Percentiles rank a stretch among this genome's conserved stretches.
These are phyloP conservation scores for Aurelia sp. DNA, from an alignment of 30 jellyfish, hydroid and myxozoan species.

Conservation along the genomic window DNA sequence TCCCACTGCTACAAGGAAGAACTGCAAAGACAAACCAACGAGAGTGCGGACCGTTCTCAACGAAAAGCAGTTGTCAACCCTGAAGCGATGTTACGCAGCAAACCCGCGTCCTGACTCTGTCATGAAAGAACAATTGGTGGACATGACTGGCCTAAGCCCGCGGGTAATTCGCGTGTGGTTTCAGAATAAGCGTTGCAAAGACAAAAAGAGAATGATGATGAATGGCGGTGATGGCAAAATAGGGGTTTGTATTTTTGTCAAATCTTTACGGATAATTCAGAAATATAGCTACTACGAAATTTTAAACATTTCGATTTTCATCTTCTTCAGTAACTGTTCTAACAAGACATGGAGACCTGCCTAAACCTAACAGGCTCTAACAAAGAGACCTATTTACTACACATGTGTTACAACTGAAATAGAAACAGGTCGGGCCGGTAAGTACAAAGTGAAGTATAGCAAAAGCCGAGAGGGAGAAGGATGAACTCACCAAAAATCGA, in stretches of 20 bases:
- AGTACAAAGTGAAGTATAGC: too few relatives aligned
- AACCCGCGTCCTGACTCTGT: conserved; percentile 93
- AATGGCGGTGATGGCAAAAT: conserved; percentile 38
- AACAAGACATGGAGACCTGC: too few relatives aligned
- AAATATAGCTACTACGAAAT: too few relatives aligned
- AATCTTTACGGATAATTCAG: too few relatives aligned
- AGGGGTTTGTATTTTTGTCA: conserved; percentile 26
- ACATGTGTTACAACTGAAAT: too few relatives aligned
- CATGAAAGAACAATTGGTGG: conserved; percentile 84
- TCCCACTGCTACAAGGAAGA: conserved; percentile 25
- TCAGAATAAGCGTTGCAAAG: conserved; percentile 92
- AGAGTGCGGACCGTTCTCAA: conserved; percentile 87
- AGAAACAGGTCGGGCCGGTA: too few relatives aligned
- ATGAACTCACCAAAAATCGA: too few relatives aligned
- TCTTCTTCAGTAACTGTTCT: too few relatives aligned
- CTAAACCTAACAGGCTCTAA: too few relatives aligned
- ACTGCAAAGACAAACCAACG: conserved; percentile 70
- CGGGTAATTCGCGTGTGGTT: conserved; percentile 96
- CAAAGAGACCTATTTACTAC: too few relatives aligned
- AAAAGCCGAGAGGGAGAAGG: too few relatives aligned
- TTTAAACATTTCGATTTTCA: too few relatives aligned
- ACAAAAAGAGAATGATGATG: conserved; percentile 78
- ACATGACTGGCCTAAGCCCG: conserved; percentile 84
- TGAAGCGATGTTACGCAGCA: conserved; percentile 86
- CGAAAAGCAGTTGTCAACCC: conserved; percentile 77